phyloP scores from a whole-genome alignment of 2,113 vertebrate species.

The Anseranas semipalmata region DNA sequence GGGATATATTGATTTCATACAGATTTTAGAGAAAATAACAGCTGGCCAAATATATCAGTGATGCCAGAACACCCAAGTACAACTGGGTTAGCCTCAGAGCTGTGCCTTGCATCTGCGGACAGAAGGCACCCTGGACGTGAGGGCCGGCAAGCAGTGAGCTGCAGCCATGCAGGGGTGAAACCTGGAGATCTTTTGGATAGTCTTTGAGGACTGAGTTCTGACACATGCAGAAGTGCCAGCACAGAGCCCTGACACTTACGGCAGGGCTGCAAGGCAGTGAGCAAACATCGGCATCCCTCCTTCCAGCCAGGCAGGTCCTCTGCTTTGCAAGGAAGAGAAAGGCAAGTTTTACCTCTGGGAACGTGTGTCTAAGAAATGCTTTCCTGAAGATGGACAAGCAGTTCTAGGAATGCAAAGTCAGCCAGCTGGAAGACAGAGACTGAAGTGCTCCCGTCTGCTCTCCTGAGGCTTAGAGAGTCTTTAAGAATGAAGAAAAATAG shows the following conservation, averaged over 20 bases:
- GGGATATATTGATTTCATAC: constrained; percentile 21
- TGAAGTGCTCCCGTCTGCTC: not conserved
- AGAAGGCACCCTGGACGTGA: not conserved
- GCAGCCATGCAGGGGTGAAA: not conserved
- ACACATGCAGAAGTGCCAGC: not conserved
- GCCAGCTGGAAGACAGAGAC: not conserved
- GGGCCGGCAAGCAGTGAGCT: not conserved
- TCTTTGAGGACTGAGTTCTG: not conserved
- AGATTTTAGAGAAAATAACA: constrained; percentile 17
- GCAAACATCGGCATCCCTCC: not conserved
- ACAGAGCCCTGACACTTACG: not conserved
- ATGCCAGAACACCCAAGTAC: not conserved
- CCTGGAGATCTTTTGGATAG: not conserved
- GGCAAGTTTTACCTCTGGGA: not conserved
- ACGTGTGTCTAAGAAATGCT: not conserved
- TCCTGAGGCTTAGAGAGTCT: not conserved
- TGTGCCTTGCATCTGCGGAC: not conserved
- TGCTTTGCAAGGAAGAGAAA: not conserved
- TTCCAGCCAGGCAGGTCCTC: not conserved
- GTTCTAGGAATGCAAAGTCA: not conserved
- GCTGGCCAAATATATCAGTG: not conserved
- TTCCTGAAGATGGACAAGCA: not conserved
- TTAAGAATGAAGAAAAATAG: not conserved
- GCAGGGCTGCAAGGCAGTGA: not conserved
- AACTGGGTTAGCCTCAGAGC: not conserved